Evolutionary conservation across 1,140 invertebrate genomes (phyloP), one percentile per base, ranked within the genome.

Genomic region (Drosophila rhopaloa): DNA sequence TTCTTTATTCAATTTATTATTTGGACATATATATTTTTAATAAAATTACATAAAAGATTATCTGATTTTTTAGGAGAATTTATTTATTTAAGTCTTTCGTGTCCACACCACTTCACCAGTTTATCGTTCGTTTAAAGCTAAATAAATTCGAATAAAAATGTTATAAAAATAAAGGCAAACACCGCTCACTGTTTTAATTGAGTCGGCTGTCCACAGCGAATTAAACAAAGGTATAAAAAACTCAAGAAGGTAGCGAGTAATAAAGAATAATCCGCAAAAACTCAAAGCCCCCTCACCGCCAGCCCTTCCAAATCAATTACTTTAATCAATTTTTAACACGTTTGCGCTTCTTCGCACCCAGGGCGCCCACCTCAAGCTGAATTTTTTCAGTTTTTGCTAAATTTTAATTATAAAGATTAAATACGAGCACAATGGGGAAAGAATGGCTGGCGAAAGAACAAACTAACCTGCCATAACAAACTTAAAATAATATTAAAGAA

Each of bases 341-440:
- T 88, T 86, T 81, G 44, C 63, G 63, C 74, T 72, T 77, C 76
- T 76, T 84, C 24, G 72, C 80, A 73, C 46, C 66, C 65, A 54
- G 67, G 78, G 62, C 73, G 62, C 65, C 80, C 53, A 43, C 38
- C 47, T 72, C 29, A 16, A 14, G 47, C n/a, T 53, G 44, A 9
- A 11, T 19, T 57, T 61, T 76, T 44, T 60, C 37, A 5, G 24
- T 77, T 81, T 83, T 82, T 82, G 58, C 50, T 82, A 56, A 83
- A 80, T 89, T 88, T 88, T 88, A 88, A 88, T 88, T 88, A 88
- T 88, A 76, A 89, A 83, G 80, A 89, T 88, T 88, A 88, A 80
- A 88, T 77, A 76, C 84, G 79, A 62, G 59, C 76, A 57, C 57
- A 53, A 54, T 63, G 70, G 44, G 47, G 35, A 55, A 24, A 16